Evolutionary conservation across 2,888 invertebrate species (phyloP).

Genomic region (Clusia tigrina): DNA sequence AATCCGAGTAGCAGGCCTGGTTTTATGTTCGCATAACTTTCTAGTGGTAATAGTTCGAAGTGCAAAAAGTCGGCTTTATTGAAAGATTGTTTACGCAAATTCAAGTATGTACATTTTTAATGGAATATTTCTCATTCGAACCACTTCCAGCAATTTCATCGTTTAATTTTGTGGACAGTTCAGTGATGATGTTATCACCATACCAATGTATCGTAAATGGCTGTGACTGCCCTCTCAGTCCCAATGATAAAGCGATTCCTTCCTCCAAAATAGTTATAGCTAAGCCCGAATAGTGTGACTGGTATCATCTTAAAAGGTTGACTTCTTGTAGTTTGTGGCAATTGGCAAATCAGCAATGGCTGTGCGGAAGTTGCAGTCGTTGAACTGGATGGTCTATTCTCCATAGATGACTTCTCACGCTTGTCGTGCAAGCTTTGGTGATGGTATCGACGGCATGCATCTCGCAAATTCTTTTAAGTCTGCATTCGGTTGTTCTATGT

Average conservation of each 20-base stretch:
- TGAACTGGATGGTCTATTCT: not conserved
- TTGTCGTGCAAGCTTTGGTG: no score
- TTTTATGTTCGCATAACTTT: not conserved
- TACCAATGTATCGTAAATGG: constrained; percentile 19
- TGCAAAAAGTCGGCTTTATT: not conserved
- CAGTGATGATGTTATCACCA: not conserved
- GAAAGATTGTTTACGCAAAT: not conserved
- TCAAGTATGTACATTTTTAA: not conserved
- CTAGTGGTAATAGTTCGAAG: not conserved
- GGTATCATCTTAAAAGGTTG: constrained; percentile 21
- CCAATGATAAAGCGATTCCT: constrained; percentile 3
- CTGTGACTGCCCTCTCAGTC: constrained; percentile 13
- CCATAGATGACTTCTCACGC: no score
- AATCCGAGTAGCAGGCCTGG: constrained; percentile 11
- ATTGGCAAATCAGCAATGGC: constrained; percentile 1
- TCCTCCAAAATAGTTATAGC: constrained; percentile 21
- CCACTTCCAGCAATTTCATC: not conserved
- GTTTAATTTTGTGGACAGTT: not conserved
- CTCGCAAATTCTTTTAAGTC: no score
- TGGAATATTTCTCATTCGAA: not conserved
- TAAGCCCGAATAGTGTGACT: constrained; percentile 17
- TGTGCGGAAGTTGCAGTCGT: not conserved
- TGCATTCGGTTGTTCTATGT: no score
- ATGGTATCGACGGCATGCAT: no score
- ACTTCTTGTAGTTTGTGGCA: not conserved